Evolutionary conservation across 1,140 invertebrate species (phyloP).

Genomic region (Kradibia gibbosae): DNA sequence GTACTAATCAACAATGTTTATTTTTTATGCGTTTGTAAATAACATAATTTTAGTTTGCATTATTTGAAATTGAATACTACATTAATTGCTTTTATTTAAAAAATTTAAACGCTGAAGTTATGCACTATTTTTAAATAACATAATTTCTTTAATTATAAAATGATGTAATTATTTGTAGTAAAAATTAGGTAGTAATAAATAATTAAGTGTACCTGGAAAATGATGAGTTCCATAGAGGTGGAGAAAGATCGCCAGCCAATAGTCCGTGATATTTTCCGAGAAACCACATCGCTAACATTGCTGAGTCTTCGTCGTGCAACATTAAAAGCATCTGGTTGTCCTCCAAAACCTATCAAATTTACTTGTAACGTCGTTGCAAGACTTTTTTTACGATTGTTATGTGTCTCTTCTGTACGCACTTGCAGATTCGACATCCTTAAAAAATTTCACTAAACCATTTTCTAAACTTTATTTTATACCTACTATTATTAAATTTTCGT

Average conservation of each 20-base stretch:
- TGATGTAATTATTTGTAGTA: no score
- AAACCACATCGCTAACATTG: conserved; percentile 81
- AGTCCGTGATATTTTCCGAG: conserved; percentile 80
- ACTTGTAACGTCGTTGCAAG: conserved; percentile 60
- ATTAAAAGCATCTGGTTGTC: conserved; percentile 46
- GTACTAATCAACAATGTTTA: no score
- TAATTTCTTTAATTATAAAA: no score
- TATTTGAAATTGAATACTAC: no score
- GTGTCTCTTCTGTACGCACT: not conserved
- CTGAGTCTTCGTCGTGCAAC: conserved; percentile 76
- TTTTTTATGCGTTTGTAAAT: no score
- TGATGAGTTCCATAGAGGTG: conserved; percentile 75
- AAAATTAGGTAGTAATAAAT: no score
- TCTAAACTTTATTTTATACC: not conserved
- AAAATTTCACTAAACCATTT: not conserved
- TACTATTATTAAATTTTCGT: not conserved
- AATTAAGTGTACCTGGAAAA: conserved; percentile 68
- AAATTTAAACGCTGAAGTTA: no score
- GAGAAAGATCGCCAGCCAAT: conserved; percentile 78
- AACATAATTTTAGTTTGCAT: no score
- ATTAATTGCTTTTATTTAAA: no score
- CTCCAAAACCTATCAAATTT: conserved; percentile 59
- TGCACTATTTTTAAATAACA: no score
- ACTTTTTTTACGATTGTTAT: conserved; percentile 58
- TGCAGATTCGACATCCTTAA: not conserved